A percentile compares a stretch with the other conserved stretches of the same genome.
Evolutionary conservation across 1,140 invertebrate species (phyloP).

Genomic region (Bombus balteatus): DNA sequence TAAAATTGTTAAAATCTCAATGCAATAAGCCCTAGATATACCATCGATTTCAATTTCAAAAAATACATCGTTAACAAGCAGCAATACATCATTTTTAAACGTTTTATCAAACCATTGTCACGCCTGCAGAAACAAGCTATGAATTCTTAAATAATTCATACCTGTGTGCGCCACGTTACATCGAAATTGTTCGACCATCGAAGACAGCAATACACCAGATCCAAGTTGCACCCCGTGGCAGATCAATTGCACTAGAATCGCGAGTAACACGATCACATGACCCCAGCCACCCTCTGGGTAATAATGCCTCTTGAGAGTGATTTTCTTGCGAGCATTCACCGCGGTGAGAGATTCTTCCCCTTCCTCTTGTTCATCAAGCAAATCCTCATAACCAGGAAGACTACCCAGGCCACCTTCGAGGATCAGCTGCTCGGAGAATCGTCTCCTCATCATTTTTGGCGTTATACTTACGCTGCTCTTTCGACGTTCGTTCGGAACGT

Average conservation of each 20-base stretch:
- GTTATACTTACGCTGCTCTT: slow-evolving; percentile 61
- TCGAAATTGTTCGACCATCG: slow-evolving; percentile 72
- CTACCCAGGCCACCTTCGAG: slow-evolving; percentile 71
- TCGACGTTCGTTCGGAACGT: slow-evolving; percentile 7
- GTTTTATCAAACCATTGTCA: background rate
- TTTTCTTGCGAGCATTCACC: slow-evolving; percentile 77
- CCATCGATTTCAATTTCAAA: background rate
- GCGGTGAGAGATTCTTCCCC: slow-evolving; percentile 68
- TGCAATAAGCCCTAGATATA: background rate
- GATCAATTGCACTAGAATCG: slow-evolving; percentile 85
- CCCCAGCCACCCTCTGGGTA: slow-evolving; percentile 93
- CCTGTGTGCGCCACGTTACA: slow-evolving; percentile 56
- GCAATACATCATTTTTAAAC: background rate
- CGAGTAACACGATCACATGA: slow-evolving; percentile 87
- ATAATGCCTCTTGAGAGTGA: slow-evolving; percentile 86
- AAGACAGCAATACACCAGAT: slow-evolving; percentile 78
- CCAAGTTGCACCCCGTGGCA: slow-evolving; percentile 87
- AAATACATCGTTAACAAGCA: background rate
- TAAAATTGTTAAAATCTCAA: background rate
- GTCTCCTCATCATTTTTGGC: slow-evolving; percentile 73
- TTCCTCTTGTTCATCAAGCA: slow-evolving; percentile 46
- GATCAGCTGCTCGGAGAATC: slow-evolving; percentile 76
- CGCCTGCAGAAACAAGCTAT: too few species aligned
- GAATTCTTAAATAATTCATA: slow-evolving; percentile 29
- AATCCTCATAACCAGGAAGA: slow-evolving; percentile 65